Evolutionary conservation across 2,888 invertebrate species (phyloP).

Genomic region (Drosophila barbarae): DNA sequence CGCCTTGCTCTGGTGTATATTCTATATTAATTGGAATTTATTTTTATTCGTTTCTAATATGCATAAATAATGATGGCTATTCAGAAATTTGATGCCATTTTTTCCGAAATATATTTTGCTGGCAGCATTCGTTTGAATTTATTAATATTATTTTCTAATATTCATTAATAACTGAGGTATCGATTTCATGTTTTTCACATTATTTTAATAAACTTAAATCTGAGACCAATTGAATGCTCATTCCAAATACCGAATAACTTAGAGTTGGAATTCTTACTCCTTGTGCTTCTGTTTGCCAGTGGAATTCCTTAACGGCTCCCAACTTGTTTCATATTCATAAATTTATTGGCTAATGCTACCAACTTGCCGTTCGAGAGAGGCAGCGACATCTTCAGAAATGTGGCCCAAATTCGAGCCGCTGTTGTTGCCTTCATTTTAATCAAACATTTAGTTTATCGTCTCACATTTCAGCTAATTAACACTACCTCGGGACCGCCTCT

Average conservation of each 20-base stretch:
- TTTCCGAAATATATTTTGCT: not conserved
- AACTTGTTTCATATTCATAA: conserved; percentile 40
- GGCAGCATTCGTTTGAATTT: conserved; percentile 10
- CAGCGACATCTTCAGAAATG: conserved; percentile 14
- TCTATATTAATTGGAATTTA: conserved; percentile 28
- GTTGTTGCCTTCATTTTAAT: conserved; percentile 57
- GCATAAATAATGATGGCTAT: conserved; percentile 34
- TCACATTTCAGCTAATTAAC: conserved; percentile 73
- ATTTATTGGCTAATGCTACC: conserved; percentile 43
- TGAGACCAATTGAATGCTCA: conserved; percentile 4
- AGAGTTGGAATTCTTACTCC: not conserved
- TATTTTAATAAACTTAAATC: not conserved
- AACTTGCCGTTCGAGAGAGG: conserved; percentile 27
- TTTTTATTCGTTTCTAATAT: conserved; percentile 37
- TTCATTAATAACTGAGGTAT: conserved; percentile 4
- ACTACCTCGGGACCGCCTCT: conserved; percentile 65
- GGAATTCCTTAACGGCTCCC: conserved; percentile 9
- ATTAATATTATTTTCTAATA: conserved; percentile 22
- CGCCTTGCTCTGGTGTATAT: conserved; percentile 9
- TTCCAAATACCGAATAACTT: not conserved
- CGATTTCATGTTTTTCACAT: conserved; percentile 3
- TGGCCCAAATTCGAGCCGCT: conserved; percentile 43
- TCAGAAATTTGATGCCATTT: conserved; percentile 16
- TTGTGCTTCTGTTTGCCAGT: conserved; percentile 5
- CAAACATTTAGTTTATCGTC: conserved; percentile 74